A percentile compares a stretch with the other conserved stretches of the same genome.
phyloP scores from a whole-genome alignment of 2,113 vertebrate species.

The Haplochromis vanheusdeni region DNA sequence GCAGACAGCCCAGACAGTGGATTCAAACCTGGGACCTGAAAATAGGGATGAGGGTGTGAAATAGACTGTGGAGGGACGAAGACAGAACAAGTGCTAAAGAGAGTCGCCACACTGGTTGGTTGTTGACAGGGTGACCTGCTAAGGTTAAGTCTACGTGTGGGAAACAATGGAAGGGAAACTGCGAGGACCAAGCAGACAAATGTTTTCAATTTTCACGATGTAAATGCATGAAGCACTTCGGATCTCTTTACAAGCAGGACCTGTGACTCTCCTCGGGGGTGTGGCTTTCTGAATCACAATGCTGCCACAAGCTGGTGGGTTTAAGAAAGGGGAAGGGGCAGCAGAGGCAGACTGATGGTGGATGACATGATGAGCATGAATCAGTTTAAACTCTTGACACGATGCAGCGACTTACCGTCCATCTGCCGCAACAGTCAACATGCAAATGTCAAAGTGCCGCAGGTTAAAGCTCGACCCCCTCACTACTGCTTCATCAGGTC shows the following conservation, averaged over 20 bases:
- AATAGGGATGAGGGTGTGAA: neutral
- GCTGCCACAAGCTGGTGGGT: slow-evolving; percentile 26
- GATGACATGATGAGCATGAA: neutral
- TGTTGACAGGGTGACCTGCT: neutral
- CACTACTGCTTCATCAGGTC: neutral
- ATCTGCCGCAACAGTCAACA: slow-evolving; percentile 19
- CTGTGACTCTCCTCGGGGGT: neutral
- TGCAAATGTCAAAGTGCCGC: neutral
- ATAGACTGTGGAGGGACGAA: neutral
- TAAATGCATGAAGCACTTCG: fast-evolving
- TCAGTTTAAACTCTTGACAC: neutral
- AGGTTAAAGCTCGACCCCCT: slow-evolving; percentile 11
- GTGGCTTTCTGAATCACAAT: slow-evolving; percentile 7
- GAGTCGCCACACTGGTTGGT: neutral
- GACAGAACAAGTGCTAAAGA: neutral
- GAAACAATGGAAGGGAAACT: neutral
- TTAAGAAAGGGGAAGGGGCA: neutral
- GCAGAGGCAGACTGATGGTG: slow-evolving; percentile 21
- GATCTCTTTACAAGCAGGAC: neutral
- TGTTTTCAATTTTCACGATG: neutral
- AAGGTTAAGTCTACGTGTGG: fast-evolving
- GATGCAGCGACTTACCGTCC: slow-evolving; percentile 54
- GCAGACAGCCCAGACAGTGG: neutral
- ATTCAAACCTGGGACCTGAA: fast-evolving
- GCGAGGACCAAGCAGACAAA: neutral